Percentiles rank a stretch among this genome's conserved stretches.
These are phyloP conservation scores for Bursaphelenchus okinawaensis DNA, from an alignment of 2,888 invertebrate genomes.

Conservation along the genomic window DNA sequence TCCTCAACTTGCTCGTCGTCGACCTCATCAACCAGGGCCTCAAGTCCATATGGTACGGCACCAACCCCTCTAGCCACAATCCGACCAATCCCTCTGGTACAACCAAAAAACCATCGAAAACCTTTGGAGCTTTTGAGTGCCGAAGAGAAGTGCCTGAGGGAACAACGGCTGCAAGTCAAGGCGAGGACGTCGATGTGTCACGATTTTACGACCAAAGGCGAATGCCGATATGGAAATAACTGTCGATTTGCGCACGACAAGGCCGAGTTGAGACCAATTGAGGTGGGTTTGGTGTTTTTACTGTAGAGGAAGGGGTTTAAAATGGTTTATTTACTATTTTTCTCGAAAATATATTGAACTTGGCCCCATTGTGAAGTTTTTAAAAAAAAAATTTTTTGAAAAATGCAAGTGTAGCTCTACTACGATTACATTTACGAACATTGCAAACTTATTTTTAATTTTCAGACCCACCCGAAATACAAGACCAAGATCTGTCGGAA, in stretches of 20 bases:
- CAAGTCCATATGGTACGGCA: too few species aligned
- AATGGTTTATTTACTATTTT: not conserved
- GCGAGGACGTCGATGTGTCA: constrained; percentile 10
- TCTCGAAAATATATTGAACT: too few species aligned
- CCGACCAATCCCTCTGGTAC: not conserved
- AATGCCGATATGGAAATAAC: constrained; percentile 19
- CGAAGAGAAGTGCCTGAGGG: not conserved
- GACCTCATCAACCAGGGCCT: too few species aligned
- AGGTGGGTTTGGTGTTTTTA: constrained; percentile 6
- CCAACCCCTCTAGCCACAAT: not conserved
- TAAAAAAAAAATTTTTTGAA: too few species aligned
- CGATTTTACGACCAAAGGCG: constrained; percentile 1
- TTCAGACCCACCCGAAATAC: constrained; percentile 32
- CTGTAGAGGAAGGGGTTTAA: not conserved
- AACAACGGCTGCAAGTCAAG: constrained; percentile 6
- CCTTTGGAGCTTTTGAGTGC: not conserved
- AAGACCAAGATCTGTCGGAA: constrained; percentile 31
- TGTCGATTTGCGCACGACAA: constrained; percentile 25
- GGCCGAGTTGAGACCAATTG: constrained; percentile 19
- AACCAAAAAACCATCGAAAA: not conserved
- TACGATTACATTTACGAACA: too few species aligned
- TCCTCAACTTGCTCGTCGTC: too few species aligned
- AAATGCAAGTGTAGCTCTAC: too few species aligned
- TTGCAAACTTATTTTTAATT: too few species aligned
- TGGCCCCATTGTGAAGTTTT: too few species aligned